A percentile compares a stretch with the other conserved stretches of the same genome.
These are phyloP conservation scores for Apodemus agrarius DNA, from an alignment of 2,797 vertebrate genomes.

Conservation along the genomic window DNA sequence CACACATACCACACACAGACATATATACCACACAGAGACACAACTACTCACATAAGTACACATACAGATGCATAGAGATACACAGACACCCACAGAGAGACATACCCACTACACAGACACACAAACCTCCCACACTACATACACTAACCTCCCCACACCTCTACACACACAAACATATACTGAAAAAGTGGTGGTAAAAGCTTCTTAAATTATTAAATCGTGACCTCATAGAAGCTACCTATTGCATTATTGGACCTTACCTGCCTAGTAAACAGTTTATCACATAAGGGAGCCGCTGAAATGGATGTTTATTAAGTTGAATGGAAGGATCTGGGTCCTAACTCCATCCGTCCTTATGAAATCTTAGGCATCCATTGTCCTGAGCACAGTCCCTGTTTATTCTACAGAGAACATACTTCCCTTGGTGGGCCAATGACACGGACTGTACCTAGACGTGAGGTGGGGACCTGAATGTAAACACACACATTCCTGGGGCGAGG, in stretches of 20 bases:
- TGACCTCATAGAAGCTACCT: not conserved
- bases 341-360: rapidly evolving
- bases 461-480: not conserved
- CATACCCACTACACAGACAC: not conserved
- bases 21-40: not conserved
- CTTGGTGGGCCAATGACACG: not conserved
- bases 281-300: not conserved
- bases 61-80: not conserved
- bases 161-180: not conserved
- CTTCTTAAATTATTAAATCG: not conserved
- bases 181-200: not conserved
- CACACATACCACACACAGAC: not conserved
- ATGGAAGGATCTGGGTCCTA: not conserved
- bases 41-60: not conserved
- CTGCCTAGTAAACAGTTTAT: not conserved
- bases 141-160: too few relatives aligned
- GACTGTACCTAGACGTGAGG: not conserved
- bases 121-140: not conserved
- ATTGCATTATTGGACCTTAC: not conserved
- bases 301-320: not conserved
- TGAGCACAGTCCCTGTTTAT: not conserved
- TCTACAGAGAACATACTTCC: not conserved
- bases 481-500: slow-evolving; percentile 26
- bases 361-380: rapidly evolving
- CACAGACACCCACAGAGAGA: not conserved